phyloP scores from a whole-genome alignment of 2,113 vertebrate genomes.

The Heterocephalus glaber region DNA sequence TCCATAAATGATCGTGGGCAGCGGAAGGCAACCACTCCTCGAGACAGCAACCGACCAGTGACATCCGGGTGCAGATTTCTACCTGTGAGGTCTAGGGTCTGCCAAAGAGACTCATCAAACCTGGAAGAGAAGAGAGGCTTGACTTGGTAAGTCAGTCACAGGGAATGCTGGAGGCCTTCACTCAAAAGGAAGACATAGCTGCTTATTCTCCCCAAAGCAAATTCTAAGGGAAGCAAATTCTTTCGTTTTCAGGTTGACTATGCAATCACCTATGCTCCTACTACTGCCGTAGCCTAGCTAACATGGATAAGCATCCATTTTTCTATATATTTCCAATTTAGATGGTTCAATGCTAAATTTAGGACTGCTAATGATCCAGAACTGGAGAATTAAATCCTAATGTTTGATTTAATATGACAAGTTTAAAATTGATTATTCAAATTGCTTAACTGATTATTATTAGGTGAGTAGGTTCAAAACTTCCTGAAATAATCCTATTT shows the following conservation, averaged over 20 bases:
- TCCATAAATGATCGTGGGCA: slow-evolving; percentile 91
- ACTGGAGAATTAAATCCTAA: neutral
- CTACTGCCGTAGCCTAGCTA: neutral
- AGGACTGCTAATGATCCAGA: neutral
- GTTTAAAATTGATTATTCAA: neutral
- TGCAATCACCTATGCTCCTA: neutral
- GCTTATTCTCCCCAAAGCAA: neutral
- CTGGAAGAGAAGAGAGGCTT: slow-evolving; percentile 80
- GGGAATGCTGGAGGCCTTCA: neutral
- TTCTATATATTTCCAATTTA: neutral
- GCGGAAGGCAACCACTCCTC: slow-evolving; percentile 89
- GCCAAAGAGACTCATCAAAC: slow-evolving; percentile 95
- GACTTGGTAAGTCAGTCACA: neutral
- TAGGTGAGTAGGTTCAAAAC: neutral
- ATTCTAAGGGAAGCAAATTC: neutral
- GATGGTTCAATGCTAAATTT: neutral
- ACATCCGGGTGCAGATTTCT: slow-evolving; percentile 86
- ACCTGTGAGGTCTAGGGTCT: slow-evolving; percentile 91
- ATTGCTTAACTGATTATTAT: neutral
- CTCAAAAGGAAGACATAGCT: accelerated
- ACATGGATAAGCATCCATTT: neutral
- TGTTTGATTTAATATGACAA: neutral
- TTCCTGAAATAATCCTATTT: neutral
- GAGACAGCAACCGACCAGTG: slow-evolving; percentile 88
- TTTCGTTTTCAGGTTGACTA: neutral